Evolutionary conservation across 2,113 vertebrate species (phyloP), one percentile per base, ranked within the genome.

Genomic region (Alligator mississippiensis): DNA sequence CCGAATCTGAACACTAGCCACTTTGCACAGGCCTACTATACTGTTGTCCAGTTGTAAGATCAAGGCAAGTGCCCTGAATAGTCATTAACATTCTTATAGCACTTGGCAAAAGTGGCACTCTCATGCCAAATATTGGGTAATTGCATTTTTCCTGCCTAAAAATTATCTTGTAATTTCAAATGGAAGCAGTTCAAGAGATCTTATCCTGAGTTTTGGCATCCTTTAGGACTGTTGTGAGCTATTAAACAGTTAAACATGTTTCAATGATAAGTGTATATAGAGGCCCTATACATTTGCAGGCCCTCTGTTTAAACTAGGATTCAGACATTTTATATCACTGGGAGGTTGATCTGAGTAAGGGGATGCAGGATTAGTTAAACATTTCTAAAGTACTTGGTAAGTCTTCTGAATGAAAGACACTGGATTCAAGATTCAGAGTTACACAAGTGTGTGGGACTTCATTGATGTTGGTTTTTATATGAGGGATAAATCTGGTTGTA

Each of bases 381-480:
- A 1, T 84, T 92, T 62, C 70, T 62, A 38, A 61, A 79, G 77
- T 2, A 4, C n/a, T 82, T 21, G 84, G 57, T 22, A 0, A 0
- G 3, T 18, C 17, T 24, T 63, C 24, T 0, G 0, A 34, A 15
- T 4, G 63, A 78, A 3, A 68, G 76, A 64, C 12, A 4, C 34
- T 6, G 0, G n/a, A 0, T 58, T 75, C 78, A 83, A 76, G 74
- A 78, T 17, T 2, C 18, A 16, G 61, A 57, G 14, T 6, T 62
- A 24, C 24, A 30, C 15, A 62, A 62, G 34, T 22, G 21, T 38
- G 47, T 24, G 34, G 15, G 59, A 27, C 34, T 63, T 76, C 5
- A 0, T 5, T 0, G 0, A 2, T 75, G 14, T 5, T 61, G 55
- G 30, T 1, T 54, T 62, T 68, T 0, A 0, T 38, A 22, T 8